phyloP scores from a whole-genome alignment of 2,888 invertebrate species.

The Brachyptera putata region DNA sequence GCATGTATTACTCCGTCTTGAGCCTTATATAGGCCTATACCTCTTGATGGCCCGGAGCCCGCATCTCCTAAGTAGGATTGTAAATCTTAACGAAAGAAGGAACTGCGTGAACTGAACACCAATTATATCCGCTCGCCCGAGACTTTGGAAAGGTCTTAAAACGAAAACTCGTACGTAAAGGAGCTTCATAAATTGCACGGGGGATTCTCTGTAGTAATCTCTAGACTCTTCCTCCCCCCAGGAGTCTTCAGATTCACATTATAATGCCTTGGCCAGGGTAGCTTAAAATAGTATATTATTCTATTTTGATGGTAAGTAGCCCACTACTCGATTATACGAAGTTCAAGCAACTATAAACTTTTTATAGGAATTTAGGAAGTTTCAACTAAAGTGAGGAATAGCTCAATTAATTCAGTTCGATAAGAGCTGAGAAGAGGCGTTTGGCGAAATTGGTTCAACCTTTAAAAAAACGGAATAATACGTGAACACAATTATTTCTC shows the following conservation, averaged over 20 bases:
- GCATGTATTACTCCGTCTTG: neutral
- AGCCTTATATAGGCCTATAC: neutral
- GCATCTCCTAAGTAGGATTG: conserved; percentile 20
- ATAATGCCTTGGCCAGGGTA: conserved; percentile 23
- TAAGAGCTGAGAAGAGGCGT: too few relatives aligned
- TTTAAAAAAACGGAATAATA: too few relatives aligned
- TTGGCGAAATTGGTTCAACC: too few relatives aligned
- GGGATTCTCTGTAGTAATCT: conserved; percentile 12
- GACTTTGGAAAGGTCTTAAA: conserved; percentile 12
- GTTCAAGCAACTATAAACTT: too few relatives aligned
- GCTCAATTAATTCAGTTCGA: too few relatives aligned
- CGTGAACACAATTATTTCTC: too few relatives aligned
- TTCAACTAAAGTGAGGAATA: too few relatives aligned
- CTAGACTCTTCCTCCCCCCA: conserved; percentile 20
- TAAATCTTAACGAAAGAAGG: conserved; percentile 24
- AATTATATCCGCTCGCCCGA: conserved; percentile 16
- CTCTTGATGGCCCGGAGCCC: neutral
- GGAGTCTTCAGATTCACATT: conserved; percentile 27
- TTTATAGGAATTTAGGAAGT: too few relatives aligned
- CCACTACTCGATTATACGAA: too few relatives aligned
- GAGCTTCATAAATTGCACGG: conserved; percentile 23
- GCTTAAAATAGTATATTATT: conserved; percentile 28
- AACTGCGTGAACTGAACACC: conserved; percentile 19
- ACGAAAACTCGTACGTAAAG: conserved; percentile 2
- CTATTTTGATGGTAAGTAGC: conserved; percentile 25